phyloP scores from a whole-genome alignment of 2,797 vertebrate species.

The Megalops cyprinoides region DNA sequence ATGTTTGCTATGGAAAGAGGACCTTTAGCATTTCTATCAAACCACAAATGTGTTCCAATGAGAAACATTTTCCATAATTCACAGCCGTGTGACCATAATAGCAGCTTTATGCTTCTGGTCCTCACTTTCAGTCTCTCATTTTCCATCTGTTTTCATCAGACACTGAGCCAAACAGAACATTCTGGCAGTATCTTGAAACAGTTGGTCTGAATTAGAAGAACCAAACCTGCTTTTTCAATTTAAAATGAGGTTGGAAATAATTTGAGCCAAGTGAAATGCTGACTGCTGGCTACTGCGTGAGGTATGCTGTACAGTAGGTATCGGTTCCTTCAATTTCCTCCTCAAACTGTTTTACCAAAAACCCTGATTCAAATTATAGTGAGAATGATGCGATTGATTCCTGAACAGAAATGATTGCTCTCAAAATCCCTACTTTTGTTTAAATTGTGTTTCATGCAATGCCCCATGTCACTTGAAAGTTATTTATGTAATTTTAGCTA shows the following conservation, averaged over 20 bases:
- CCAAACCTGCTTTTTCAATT: slow-evolving; percentile 55
- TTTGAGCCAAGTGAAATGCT: slow-evolving; percentile 47
- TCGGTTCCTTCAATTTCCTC: neutral
- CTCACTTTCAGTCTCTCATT: slow-evolving; percentile 39
- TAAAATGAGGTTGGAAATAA: slow-evolving; percentile 51
- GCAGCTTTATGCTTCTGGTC: slow-evolving; percentile 48
- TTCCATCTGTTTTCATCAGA: slow-evolving; percentile 60
- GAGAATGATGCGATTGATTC: neutral
- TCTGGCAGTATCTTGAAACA: slow-evolving; percentile 51
- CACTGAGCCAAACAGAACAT: slow-evolving; percentile 45
- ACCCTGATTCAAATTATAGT: neutral
- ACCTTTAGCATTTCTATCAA: neutral
- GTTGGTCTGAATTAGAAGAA: slow-evolving; percentile 41
- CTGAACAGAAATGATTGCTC: neutral
- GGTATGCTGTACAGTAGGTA: neutral
- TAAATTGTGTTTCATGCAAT: too few relatives aligned
- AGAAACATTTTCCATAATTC: slow-evolving; percentile 55
- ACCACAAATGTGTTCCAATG: slow-evolving; percentile 35
- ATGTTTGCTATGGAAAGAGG: neutral
- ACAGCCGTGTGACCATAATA: slow-evolving; percentile 52
- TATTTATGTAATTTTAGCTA: too few relatives aligned
- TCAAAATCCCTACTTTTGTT: too few relatives aligned
- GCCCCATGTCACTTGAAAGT: too few relatives aligned
- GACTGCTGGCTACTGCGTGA: slow-evolving; percentile 40
- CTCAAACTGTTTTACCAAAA: neutral